phyloP scores from a whole-genome alignment of 1,140 invertebrate genomes.

The Aphelinus certus region DNA sequence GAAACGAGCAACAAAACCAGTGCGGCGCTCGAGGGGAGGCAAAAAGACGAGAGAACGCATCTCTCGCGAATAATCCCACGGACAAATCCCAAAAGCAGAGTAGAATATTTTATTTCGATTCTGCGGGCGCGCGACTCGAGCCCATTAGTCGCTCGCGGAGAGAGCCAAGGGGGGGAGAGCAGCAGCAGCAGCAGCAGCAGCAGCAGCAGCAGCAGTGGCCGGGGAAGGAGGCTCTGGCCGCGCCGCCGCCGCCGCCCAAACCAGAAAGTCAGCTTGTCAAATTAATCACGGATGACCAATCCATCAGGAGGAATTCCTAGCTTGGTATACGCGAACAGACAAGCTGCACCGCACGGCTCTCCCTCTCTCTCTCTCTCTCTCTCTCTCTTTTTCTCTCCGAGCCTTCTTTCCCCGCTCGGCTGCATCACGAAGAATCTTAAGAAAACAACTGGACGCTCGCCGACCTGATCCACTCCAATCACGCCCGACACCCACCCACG shows the following conservation, averaged over 20 bases:
- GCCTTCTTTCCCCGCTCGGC: no score
- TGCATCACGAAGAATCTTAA: no score
- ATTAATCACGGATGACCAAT: constrained; percentile 69
- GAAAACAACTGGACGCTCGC: no score
- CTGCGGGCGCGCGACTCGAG: constrained; percentile 1
- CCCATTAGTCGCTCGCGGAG: constrained; percentile 30
- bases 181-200: constrained; percentile 46
- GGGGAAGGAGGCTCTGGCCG: constrained; percentile 55
- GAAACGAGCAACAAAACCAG: neutral
- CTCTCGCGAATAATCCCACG: neutral
- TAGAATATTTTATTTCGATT: constrained; percentile 26
- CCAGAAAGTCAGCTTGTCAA: constrained; percentile 68
- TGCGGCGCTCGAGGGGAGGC: no score
- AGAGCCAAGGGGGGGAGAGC: constrained; percentile 38
- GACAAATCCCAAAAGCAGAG: constrained; percentile 21
- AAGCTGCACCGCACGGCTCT: neutral
- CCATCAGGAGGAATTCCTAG: constrained; percentile 66
- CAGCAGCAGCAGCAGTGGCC: constrained; percentile 45
- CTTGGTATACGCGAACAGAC: neutral
- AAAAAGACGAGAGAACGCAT: no score
- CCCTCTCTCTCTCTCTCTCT: no score
- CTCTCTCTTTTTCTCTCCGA: no score
- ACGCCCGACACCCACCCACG: no score
- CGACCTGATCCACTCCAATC: no score
- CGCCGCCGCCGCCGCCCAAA: constrained; percentile 51